These are phyloP conservation scores for Neogobius melanostomus DNA, from an alignment of 2,113 vertebrate species.

Conservation along the genomic window DNA sequence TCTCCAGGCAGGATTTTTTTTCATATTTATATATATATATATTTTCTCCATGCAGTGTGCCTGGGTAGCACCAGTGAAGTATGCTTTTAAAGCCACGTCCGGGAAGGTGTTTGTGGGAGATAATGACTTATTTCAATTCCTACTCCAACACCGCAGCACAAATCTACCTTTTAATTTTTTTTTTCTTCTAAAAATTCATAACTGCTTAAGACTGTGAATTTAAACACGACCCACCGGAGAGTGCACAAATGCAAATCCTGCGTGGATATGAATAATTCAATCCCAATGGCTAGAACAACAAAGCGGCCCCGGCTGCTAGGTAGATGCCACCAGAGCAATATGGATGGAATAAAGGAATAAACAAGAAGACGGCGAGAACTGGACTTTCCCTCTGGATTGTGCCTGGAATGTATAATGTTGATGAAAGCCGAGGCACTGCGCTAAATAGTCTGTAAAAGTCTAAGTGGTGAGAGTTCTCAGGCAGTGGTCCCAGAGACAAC, in stretches of 20 bases:
- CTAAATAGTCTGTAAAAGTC: conserved; percentile 43
- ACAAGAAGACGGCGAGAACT: conserved; percentile 14
- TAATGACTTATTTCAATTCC: conserved; percentile 65
- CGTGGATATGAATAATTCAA: conserved; percentile 37
- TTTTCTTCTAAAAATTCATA: neutral
- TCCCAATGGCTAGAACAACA: conserved; percentile 22
- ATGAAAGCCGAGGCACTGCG: conserved; percentile 18
- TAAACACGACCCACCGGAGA: conserved; percentile 2
- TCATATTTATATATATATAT: neutral
- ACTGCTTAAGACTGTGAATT: conserved; percentile 22
- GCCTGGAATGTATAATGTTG: conserved; percentile 38
- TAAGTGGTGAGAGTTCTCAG: conserved; percentile 35
- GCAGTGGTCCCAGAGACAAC: conserved; percentile 41
- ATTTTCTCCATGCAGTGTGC: conserved; percentile 31
- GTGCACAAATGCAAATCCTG: conserved; percentile 20
- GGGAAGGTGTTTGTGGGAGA: conserved; percentile 64
- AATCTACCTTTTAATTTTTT: conserved; percentile 3
- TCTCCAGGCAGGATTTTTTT: conserved; percentile 15
- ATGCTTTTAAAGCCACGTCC: conserved; percentile 58
- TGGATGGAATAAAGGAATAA: conserved; percentile 19
- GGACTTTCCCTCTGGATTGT: conserved; percentile 26
- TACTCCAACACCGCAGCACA: conserved; percentile 21
- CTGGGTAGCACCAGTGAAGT: conserved; percentile 52
- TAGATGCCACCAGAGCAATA: conserved; percentile 13
- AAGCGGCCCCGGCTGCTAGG: conserved; percentile 23